Percentiles rank a stretch among this genome's conserved stretches.
Conservation (phyloP, 2,888 invertebrate genomes). For the Augochlorella aurata region DNA sequence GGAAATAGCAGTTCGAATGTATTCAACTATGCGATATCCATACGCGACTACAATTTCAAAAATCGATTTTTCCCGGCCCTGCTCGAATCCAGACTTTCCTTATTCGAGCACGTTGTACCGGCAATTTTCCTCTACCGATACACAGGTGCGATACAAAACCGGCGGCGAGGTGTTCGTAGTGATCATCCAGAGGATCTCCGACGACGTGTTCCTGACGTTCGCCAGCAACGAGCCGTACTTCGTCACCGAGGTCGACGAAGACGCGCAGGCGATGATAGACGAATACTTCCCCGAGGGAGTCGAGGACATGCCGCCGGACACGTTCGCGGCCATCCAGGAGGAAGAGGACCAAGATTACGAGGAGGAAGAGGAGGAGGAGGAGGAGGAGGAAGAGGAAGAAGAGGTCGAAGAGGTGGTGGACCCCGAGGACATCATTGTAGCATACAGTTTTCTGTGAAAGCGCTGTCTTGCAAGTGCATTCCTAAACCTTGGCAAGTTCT, state of each 20-base stretch:
- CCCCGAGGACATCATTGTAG: not conserved
- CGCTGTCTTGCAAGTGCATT: too few species aligned
- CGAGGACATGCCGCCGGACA: constrained; percentile 32
- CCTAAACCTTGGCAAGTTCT: too few species aligned
- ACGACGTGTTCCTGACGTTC: constrained; percentile 86
- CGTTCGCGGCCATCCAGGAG: constrained; percentile 37
- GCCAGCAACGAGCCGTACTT: constrained; percentile 87
- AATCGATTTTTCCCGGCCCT: too few species aligned
- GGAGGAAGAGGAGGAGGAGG: constrained; percentile 47
- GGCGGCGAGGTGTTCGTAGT: constrained; percentile 82
- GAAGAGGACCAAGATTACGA: constrained; percentile 46
- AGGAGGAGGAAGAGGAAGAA: constrained; percentile 16
- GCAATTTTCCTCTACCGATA: too few species aligned
- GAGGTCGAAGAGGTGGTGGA: not conserved
- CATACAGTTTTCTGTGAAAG: not conserved
- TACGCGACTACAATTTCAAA: too few species aligned
- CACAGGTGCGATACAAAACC: constrained; percentile 68
- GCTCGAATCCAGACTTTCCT: too few species aligned
- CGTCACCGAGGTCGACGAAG: constrained; percentile 86
- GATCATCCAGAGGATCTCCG: constrained; percentile 86
- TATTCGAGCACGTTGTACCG: too few species aligned
- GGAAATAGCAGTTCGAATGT: too few species aligned
- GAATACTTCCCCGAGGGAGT: constrained; percentile 86
- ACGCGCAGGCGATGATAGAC: constrained; percentile 86
- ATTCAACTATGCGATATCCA: too few species aligned